These are phyloP conservation scores for Hirudinaria manillensis DNA, from an alignment of 2,888 invertebrate species.

Conservation along the genomic window DNA sequence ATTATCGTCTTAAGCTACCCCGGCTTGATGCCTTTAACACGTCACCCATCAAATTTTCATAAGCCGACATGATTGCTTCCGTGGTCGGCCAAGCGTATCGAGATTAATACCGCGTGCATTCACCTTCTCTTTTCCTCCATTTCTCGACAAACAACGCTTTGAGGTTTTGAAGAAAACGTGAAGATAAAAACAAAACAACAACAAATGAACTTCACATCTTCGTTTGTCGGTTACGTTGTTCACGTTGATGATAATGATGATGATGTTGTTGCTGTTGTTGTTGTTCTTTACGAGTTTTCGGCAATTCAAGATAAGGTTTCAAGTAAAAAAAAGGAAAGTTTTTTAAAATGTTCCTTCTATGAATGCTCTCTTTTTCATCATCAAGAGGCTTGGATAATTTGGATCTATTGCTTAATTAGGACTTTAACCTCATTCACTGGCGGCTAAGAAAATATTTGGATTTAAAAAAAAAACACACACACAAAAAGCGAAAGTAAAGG, in stretches of 20 bases:
- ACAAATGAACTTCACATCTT: neutral
- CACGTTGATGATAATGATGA: constrained; percentile 9
- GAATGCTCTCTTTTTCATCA: too few species aligned
- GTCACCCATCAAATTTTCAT: constrained; percentile 17
- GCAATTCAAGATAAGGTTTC: neutral
- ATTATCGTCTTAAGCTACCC: neutral
- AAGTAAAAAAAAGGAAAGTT: too few species aligned
- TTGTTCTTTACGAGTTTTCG: neutral
- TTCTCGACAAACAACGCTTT: too few species aligned
- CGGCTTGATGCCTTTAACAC: constrained; percentile 12
- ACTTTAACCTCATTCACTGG: too few species aligned
- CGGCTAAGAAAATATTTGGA: too few species aligned
- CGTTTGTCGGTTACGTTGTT: neutral
- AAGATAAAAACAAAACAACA: too few species aligned
- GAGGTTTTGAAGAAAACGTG: too few species aligned
- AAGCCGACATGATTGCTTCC: constrained; percentile 16
- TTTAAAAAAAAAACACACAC: too few species aligned
- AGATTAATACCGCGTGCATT: neutral
- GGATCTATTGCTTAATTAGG: too few species aligned
- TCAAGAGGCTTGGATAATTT: too few species aligned
- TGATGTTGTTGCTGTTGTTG: neutral
- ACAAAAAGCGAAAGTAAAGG: too few species aligned
- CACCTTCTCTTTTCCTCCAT: neutral
- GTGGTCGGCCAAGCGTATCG: neutral
- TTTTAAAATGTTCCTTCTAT: too few species aligned